Evolutionary conservation across 2,797 vertebrate species (phyloP), one percentile per base, ranked within the genome.

Genomic region (Serranus cabrilla): DNA sequence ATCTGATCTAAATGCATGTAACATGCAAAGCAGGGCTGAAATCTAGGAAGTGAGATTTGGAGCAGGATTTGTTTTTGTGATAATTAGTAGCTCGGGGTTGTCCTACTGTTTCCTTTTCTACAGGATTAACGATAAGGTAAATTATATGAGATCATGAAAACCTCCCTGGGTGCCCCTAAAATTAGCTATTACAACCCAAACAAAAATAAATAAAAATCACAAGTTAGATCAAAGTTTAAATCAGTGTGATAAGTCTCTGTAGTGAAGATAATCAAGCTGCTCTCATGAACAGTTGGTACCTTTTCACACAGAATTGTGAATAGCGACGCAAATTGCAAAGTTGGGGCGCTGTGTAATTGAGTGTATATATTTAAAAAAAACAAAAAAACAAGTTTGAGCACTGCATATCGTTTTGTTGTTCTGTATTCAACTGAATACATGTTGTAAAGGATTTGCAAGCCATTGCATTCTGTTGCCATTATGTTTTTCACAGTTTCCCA

Each of bases 81-180:
- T 62, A 51, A 73, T 71, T 66, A 84, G 78, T 60, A 55, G 40
- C 62, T 34, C 10, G 13, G 47, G 59, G 56, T 46, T 57, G 31
- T 76, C 46, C 42, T 39, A 40, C 52, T 23, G 20, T 76, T 75
- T 78, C 16, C 13, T 68, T 68, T 50, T 70, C 71, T 49, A 43
- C 37, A 10, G 64, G 67, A 62, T 80, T 76, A 78, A 87, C 10
- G 27, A 81, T 58, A 61, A 63, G 55, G 66, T 71, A 81, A 40
- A 64, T 85, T 81, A 88, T 52, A 52, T 20, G 46, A 60, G 62
- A 74, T 72, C 62, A 40, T 79, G 71, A 76, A 83, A 67, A 31
- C 13, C 66, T 71, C 72, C 31, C 42, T 8, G 71, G 54, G 60
- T 74, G 65, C 51, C 11, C 17, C 54, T 85, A 52, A 81, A 82